These are phyloP conservation scores for Erpornis zantholeuca DNA, from an alignment of 2,113 vertebrate genomes.

Conservation along the genomic window DNA sequence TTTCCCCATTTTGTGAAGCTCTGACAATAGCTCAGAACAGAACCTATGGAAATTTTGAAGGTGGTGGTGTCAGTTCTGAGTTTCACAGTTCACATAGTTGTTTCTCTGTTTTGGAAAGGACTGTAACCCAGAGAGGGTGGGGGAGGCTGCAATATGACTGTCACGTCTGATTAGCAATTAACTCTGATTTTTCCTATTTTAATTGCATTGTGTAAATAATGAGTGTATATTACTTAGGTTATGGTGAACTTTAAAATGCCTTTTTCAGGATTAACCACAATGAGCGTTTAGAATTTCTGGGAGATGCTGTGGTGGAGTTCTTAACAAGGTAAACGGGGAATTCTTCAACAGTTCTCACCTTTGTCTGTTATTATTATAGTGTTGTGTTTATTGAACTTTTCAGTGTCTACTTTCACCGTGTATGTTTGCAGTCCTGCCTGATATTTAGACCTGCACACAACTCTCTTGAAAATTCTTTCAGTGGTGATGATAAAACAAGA, in stretches of 20 bases:
- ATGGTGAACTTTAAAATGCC: conserved; percentile 8
- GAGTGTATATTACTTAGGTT: neutral
- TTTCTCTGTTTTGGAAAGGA: neutral
- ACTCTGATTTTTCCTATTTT: neutral
- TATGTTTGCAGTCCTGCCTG: neutral
- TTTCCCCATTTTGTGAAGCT: neutral
- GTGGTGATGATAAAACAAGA: conserved; percentile 10
- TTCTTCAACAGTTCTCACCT: neutral
- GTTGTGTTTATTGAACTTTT: neutral
- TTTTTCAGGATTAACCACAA: conserved; percentile 95
- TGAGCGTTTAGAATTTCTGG: conserved; percentile 95
- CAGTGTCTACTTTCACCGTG: neutral
- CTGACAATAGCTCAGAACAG: neutral
- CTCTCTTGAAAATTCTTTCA: conserved; percentile 20
- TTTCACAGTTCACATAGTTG: neutral
- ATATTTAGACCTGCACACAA: neutral
- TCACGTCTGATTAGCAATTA: neutral
- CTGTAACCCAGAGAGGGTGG: neutral
- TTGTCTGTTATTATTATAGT: neutral
- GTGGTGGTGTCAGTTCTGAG: neutral
- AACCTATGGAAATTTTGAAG: neutral
- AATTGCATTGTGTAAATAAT: neutral
- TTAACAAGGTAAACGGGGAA: conserved; percentile 88
- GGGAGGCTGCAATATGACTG: neutral
- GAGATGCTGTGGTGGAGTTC: conserved; percentile 99